These are phyloP conservation scores for Trachelipus rathkii DNA, from an alignment of 1,140 invertebrate species.

Conservation along the genomic window DNA sequence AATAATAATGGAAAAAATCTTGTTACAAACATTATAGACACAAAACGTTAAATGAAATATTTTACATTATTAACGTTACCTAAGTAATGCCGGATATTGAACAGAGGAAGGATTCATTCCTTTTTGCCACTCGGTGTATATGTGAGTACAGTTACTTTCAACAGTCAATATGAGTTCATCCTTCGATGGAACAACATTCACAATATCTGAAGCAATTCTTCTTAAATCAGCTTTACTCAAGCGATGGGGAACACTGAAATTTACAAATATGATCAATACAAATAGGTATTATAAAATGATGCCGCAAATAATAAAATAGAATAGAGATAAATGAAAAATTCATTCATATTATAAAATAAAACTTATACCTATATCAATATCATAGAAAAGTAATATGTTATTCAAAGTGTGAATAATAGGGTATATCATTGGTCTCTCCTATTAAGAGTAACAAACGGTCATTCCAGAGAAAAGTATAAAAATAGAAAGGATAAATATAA, in stretches of 20 bases:
- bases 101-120: background rate
- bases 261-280: too few relatives aligned
- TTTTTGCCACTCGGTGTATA: background rate
- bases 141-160: background rate
- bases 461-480: too few relatives aligned
- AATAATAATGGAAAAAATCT: background rate
- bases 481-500: too few relatives aligned
- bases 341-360: too few relatives aligned
- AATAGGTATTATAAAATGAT: too few relatives aligned
- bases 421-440: too few relatives aligned
- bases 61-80: background rate
- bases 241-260: background rate
- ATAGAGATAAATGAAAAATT: too few relatives aligned
- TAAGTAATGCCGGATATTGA: background rate
- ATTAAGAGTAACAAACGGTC: too few relatives aligned
- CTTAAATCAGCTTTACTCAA: constrained; percentile 1
- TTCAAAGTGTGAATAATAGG: too few relatives aligned
- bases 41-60: background rate
- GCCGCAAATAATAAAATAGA: too few relatives aligned
- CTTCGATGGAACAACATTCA: background rate
- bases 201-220: background rate
- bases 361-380: too few relatives aligned
- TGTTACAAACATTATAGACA: background rate
- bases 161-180: background rate
- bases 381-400: too few relatives aligned